A percentile compares a stretch with the other conserved stretches of the same genome.
Conservation (phyloP, 2,888 invertebrate species). For the Dyspetes luteomarginatus region DNA sequence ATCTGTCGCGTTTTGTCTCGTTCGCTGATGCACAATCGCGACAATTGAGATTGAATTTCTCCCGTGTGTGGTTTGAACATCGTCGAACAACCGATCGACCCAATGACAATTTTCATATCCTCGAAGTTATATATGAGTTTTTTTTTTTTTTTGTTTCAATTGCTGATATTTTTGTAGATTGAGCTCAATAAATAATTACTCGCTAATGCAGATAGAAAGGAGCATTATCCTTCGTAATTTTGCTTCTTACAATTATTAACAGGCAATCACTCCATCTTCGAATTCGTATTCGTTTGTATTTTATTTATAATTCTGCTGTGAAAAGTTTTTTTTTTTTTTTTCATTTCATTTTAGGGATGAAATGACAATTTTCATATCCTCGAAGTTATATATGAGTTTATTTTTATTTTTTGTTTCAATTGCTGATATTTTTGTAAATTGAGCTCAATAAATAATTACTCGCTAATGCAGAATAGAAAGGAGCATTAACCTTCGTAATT, state of each 20-base stretch:
- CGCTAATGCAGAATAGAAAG: not conserved
- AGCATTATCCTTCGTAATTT: not conserved
- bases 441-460: not conserved
- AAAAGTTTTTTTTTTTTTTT: no score
- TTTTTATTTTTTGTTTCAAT: no score
- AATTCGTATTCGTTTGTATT: not conserved
- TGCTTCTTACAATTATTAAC: not conserved
- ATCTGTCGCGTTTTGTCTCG: slow-evolving; percentile 14
- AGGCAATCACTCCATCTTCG: not conserved
- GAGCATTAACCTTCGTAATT: not conserved
- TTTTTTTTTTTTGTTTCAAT: no score
- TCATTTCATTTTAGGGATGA: slow-evolving; percentile 8
- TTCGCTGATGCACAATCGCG: slow-evolving; percentile 17
- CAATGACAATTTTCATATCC: no score
- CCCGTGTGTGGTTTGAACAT: slow-evolving; percentile 14
- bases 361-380: no score
- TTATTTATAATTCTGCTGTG: not conserved
- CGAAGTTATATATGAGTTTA: no score
- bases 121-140: no score
- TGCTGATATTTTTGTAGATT: no score
- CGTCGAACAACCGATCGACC: no score
- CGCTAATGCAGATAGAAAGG: not conserved
- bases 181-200: slow-evolving; percentile 14
- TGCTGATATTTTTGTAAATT: no score
- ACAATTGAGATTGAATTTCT: slow-evolving; percentile 44